Evolutionary conservation across 2,113 vertebrate genomes (phyloP), one percentile per base, ranked within the genome.

Genomic region (Chinchilla lanigera): DNA sequence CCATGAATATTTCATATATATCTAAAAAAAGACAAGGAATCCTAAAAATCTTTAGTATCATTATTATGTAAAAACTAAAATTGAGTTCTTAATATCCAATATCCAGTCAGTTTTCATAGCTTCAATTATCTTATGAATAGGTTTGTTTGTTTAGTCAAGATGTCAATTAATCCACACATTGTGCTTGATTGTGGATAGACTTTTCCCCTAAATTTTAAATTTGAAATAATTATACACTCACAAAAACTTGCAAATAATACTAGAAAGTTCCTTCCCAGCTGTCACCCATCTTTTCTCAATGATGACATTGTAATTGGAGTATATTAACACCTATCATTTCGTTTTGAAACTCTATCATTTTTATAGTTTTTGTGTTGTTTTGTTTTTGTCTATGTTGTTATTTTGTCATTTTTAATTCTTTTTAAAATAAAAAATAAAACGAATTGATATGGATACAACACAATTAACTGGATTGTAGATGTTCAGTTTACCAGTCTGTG

Each of bases 11-110:
- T 88, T 89, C 20, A 60, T 63, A 38, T 58, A 9, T 75, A 78
- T 10, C 50, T 50, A 73, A 73, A 89, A 82, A 78, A 44, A 9
- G 14, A 65, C 1, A 52, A 78, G 35, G n/a, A 44, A 35, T 65
- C 28, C 61, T 54, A 85, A 61, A 94, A 86, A 24, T 1, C 7
- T 60, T 83, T 19, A 78, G 22, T 47, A 41, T 5, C n/a, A 95
- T 44, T 71, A 78, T 77, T 75, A 60, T 1, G 60, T 85, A 86
- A 89, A 93, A 71, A 84, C 82, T 92, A 50, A 77, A 89, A 84
- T 73, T 26, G 50, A 92, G 3, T 63, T 86, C 11, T 85, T 95
- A 58, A 28, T 93, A 86, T 86, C 44, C 33, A 87, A 33, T 65
- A 89, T 80, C 14, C 1, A 56, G 3, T 22, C 35, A 58, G 11